A percentile compares a stretch with the other conserved stretches of the same genome.
Conservation (phyloP, 2,888 invertebrate genomes). For the Cepaea hortensis region DNA sequence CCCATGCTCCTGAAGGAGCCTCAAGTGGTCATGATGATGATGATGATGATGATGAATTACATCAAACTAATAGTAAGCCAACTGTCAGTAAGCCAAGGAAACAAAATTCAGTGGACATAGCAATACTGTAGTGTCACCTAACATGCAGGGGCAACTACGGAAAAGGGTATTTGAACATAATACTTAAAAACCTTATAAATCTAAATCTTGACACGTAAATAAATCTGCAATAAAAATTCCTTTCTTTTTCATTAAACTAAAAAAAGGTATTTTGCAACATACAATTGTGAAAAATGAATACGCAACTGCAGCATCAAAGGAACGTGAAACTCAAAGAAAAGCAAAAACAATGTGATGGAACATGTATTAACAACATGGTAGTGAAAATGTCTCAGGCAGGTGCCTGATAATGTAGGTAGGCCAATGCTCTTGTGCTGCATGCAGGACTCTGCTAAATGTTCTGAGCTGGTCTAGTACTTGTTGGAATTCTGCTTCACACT, state of each 20-base stretch:
- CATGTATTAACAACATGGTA: slow-evolving; percentile 17
- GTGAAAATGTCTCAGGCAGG: neutral
- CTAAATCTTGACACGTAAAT: no score
- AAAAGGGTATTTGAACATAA: no score
- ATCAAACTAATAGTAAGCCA: slow-evolving; percentile 8
- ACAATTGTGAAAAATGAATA: no score
- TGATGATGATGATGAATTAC: neutral
- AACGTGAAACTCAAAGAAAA: neutral
- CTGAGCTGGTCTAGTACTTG: slow-evolving; percentile 33
- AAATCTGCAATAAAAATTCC: no score
- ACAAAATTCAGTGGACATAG: neutral
- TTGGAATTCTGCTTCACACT: slow-evolving; percentile 48
- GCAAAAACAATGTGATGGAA: neutral
- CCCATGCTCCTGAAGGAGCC: no score
- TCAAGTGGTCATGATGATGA: no score
- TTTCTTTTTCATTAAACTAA: no score
- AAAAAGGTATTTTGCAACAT: no score
- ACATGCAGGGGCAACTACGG: no score
- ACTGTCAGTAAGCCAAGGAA: neutral
- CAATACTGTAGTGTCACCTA: no score
- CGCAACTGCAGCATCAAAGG: no score
- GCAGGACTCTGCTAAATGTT: neutral
- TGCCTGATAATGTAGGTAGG: neutral
- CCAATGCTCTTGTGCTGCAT: neutral
- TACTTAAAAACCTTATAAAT: no score